Evolutionary conservation across 2,888 invertebrate genomes (phyloP).

Genomic region (Mesorhabditis spiculigera): DNA sequence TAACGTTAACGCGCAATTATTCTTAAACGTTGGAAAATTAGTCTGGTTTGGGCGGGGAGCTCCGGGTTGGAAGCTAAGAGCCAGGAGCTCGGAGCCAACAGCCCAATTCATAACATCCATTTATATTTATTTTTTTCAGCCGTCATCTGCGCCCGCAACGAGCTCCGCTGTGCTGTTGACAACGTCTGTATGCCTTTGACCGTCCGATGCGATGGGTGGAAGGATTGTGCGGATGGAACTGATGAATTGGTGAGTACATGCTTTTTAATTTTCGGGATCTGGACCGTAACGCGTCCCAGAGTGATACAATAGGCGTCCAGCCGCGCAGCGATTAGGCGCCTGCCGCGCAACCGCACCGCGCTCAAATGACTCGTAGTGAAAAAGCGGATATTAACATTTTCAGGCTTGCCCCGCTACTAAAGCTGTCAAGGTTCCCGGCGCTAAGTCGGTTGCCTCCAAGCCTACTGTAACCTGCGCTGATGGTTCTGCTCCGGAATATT

Average conservation of each 20-base stretch:
- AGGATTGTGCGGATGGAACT: constrained; percentile 40
- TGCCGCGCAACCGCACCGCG: constrained; percentile 24
- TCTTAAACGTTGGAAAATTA: too few species aligned
- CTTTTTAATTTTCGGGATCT: not conserved
- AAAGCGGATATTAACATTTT: not conserved
- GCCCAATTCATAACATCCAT: not conserved
- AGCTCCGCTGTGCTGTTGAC: constrained; percentile 36
- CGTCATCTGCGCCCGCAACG: constrained; percentile 37
- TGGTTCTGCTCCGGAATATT: constrained; percentile 50
- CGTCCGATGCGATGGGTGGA: constrained; percentile 44
- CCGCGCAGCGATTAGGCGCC: too few species aligned
- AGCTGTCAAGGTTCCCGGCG: not conserved
- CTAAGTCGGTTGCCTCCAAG: constrained; percentile 14
- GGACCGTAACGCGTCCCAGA: too few species aligned
- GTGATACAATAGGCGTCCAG: too few species aligned
- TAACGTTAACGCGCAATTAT: too few species aligned
- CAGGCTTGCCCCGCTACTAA: constrained; percentile 21
- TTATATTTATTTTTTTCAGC: constrained; percentile 23
- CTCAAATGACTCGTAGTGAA: too few species aligned
- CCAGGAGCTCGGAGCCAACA: not conserved
- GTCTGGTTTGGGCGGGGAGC: too few species aligned
- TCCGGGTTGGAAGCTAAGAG: not conserved
- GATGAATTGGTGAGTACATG: constrained; percentile 31
- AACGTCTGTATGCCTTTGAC: constrained; percentile 41
- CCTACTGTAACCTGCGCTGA: constrained; percentile 51